These are phyloP conservation scores for Arctopsyche grandis DNA, from an alignment of 1,140 invertebrate species.

Conservation along the genomic window DNA sequence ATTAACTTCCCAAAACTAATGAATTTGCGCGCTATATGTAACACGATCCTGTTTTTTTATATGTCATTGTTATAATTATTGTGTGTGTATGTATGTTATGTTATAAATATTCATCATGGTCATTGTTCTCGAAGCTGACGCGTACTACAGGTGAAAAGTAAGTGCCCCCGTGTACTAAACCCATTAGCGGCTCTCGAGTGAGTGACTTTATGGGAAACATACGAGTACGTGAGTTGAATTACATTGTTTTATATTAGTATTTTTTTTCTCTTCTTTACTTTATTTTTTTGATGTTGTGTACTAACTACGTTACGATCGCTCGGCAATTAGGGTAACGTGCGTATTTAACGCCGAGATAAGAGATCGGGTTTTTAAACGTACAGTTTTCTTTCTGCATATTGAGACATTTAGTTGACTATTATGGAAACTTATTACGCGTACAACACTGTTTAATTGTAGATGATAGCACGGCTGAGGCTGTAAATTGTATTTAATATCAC, in stretches of 20 bases:
- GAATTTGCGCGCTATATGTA: background rate
- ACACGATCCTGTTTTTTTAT: background rate
- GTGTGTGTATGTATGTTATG: background rate
- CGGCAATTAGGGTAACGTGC: slow-evolving; percentile 15
- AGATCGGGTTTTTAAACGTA: too few species aligned
- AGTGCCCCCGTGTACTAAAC: slow-evolving; percentile 2
- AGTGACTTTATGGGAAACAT: slow-evolving; percentile 19
- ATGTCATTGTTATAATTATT: slow-evolving; percentile 7
- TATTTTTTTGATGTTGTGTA: background rate
- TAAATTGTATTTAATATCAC: too few species aligned
- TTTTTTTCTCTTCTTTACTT: background rate
- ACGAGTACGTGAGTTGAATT: slow-evolving; percentile 21
- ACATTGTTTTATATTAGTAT: background rate
- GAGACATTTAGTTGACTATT: too few species aligned
- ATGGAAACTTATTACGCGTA: too few species aligned
- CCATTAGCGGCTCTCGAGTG: slow-evolving; percentile 10
- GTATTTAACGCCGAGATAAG: background rate
- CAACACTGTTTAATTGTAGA: too few species aligned
- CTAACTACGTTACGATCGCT: background rate
- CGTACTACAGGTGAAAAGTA: slow-evolving; percentile 19
- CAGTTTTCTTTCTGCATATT: too few species aligned
- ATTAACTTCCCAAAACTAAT: too few species aligned
- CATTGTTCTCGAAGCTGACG: slow-evolving; percentile 9
- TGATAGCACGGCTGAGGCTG: too few species aligned
- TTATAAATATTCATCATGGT: slow-evolving; percentile 12